These are phyloP conservation scores for Nasonia longicornis DNA, from an alignment of 1,140 invertebrate genomes.

Conservation along the genomic window DNA sequence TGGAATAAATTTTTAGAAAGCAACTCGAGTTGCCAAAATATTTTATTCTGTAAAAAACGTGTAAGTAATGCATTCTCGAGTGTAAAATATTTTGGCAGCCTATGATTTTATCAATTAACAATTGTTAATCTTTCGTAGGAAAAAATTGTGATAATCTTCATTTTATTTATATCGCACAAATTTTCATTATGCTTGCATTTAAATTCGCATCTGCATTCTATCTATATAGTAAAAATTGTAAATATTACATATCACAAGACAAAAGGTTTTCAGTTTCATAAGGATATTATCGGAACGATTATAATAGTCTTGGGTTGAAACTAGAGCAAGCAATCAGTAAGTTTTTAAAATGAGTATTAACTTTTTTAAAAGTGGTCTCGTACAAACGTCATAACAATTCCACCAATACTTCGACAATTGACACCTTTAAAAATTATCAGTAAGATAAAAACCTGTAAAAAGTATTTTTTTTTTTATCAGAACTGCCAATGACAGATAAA, in stretches of 20 bases:
- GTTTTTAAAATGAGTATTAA: background rate
- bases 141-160: slow-evolving; percentile 45
- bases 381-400: slow-evolving; percentile 35
- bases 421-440: slow-evolving; percentile 8
- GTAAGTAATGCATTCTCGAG: slow-evolving; percentile 23
- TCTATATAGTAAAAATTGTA: slow-evolving; percentile 31
- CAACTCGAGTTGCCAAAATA: slow-evolving; percentile 21
- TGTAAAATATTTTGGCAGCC: slow-evolving; percentile 35
- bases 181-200: slow-evolving; percentile 12
- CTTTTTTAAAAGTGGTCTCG: background rate
- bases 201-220: background rate
- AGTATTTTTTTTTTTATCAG: slow-evolving; percentile 30
- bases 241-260: slow-evolving; percentile 41
- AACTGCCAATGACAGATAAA: slow-evolving; percentile 34
- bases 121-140: slow-evolving; percentile 28
- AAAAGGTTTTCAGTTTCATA: background rate
- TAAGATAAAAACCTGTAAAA: slow-evolving; percentile 31
- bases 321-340: background rate
- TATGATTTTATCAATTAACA: slow-evolving; percentile 1
- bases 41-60: slow-evolving; percentile 37
- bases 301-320: slow-evolving; percentile 9
- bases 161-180: slow-evolving; percentile 18
- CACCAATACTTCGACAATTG: slow-evolving; percentile 27
- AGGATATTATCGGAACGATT: background rate
- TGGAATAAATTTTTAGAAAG: slow-evolving; percentile 3